Conservation (phyloP, 2,797 vertebrate species). For the Propithecus deckenii region DNA sequence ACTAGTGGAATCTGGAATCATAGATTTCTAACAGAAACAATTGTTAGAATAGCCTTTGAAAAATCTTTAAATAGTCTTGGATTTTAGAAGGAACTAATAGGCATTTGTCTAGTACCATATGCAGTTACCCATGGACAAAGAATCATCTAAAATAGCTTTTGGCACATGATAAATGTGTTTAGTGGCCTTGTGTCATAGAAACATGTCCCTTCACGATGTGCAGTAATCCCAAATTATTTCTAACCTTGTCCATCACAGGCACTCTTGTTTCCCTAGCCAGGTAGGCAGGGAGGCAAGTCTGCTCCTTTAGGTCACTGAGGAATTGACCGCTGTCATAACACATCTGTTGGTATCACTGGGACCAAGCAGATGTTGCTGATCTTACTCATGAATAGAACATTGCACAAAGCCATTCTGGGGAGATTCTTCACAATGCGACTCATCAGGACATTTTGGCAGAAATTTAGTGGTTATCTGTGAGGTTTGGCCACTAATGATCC, state of each 20-base stretch:
- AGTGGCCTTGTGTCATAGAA: background rate
- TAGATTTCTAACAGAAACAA: conserved; percentile 23
- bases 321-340: background rate
- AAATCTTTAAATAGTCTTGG: background rate
- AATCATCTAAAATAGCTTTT: background rate
- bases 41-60: background rate
- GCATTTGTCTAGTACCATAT: background rate
- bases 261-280: background rate
- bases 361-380: background rate
- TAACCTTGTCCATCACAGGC: background rate
- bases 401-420: conserved; percentile 43
- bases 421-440: conserved; percentile 2
- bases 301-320: background rate
- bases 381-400: conserved; percentile 24
- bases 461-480: conserved; percentile 57
- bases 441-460: conserved; percentile 60
- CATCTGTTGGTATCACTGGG: background rate
- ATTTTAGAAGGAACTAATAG: background rate
- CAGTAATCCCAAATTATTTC: background rate
- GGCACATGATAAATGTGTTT: background rate
- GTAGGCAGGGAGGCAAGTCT: background rate
- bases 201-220: background rate
- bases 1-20: background rate
- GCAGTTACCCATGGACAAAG: background rate
- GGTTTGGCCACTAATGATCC: conserved; percentile 51